phyloP scores from a whole-genome alignment of 1,140 invertebrate species.

The Meteorus sp. region DNA sequence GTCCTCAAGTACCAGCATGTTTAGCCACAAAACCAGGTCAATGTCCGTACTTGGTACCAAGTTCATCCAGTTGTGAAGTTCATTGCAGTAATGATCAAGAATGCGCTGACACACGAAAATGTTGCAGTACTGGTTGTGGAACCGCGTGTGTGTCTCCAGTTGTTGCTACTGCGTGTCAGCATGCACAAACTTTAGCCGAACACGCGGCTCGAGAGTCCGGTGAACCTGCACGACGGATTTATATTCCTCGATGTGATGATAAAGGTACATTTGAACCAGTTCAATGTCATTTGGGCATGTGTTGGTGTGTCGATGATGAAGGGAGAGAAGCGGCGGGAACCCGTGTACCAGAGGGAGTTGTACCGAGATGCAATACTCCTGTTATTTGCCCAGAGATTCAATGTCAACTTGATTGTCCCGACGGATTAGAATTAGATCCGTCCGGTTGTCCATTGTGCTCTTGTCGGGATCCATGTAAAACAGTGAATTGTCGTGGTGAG shows the following conservation, averaged over 20 bases:
- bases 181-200: slow-evolving; percentile 67
- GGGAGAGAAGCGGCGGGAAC: slow-evolving; percentile 77
- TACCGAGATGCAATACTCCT: slow-evolving; percentile 54
- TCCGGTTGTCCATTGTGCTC: slow-evolving; percentile 72
- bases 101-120: slow-evolving; percentile 70
- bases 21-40: slow-evolving; percentile 74
- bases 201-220: slow-evolving; percentile 77
- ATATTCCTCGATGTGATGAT: slow-evolving; percentile 77
- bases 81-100: slow-evolving; percentile 77
- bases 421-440: slow-evolving; percentile 69
- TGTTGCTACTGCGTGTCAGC: slow-evolving; percentile 78
- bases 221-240: slow-evolving; percentile 71
- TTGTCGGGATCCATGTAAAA: slow-evolving; percentile 77
- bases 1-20: slow-evolving; percentile 80
- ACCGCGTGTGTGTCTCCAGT: slow-evolving; percentile 76
- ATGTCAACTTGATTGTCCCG: slow-evolving; percentile 68
- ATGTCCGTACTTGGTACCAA: slow-evolving; percentile 79
- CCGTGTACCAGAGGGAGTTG: slow-evolving; percentile 48
- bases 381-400: slow-evolving; percentile 63
- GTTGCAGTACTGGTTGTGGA: slow-evolving; percentile 85
- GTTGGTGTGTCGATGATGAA: slow-evolving; percentile 88
- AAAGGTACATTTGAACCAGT: slow-evolving; percentile 76
- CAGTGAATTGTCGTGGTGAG: slow-evolving; percentile 70
- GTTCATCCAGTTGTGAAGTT: slow-evolving; percentile 73
- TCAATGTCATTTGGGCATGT: slow-evolving; percentile 80